A percentile compares a stretch with the other conserved stretches of the same genome.
Evolutionary conservation across 1,140 invertebrate species (phyloP).

Genomic region (Bombyx mori): DNA sequence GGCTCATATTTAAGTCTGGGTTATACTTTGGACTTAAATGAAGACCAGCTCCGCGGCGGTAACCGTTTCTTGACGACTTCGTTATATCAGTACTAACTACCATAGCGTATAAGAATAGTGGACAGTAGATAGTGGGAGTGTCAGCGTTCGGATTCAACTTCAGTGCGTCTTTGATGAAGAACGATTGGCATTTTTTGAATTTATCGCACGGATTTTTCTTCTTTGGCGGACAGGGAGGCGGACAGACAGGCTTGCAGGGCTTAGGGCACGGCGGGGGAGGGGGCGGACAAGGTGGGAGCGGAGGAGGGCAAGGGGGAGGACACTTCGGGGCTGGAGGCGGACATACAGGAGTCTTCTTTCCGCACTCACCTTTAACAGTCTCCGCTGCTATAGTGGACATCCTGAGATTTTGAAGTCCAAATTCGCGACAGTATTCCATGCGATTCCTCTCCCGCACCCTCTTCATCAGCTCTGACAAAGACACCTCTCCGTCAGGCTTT

Average conservation of each 20-base stretch:
- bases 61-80: no score
- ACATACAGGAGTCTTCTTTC: conserved; percentile 11
- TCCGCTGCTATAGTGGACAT: conserved; percentile 9
- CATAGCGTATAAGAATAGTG: no score
- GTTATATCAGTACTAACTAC: no score
- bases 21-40: no score
- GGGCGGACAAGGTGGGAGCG: conserved; percentile 5
- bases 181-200: conserved; percentile 5
- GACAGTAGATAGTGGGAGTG: no score
- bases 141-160: not conserved
- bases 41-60: no score
- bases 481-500: conserved; percentile 10
- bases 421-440: conserved; percentile 18
- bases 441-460: conserved; percentile 27
- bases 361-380: conserved; percentile 15
- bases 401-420: conserved; percentile 1
- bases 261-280: conserved; percentile 12
- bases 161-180: conserved; percentile 10
- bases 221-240: conserved; percentile 6
- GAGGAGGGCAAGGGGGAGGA: conserved; percentile 13
- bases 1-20: no score
- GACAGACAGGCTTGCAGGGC: conserved; percentile 23
- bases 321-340: conserved; percentile 13
- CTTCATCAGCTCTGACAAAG: conserved; percentile 30
- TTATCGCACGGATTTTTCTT: conserved; percentile 14